Conservation (phyloP, 2,113 vertebrate species). For the Montifringilla adamsi region DNA sequence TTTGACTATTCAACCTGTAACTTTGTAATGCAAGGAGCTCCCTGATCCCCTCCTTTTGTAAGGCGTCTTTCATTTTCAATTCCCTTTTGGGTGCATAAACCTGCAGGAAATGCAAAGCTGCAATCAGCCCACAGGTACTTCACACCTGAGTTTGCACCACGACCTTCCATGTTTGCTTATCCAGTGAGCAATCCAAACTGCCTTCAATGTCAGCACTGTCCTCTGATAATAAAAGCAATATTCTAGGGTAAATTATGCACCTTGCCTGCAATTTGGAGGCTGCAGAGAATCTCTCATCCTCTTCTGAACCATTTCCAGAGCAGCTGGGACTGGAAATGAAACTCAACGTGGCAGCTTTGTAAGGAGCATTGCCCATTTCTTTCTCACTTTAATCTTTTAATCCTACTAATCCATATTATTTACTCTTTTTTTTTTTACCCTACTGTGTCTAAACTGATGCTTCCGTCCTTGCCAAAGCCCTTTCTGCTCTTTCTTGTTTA, state of each 20-base stretch:
- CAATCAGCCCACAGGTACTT: accelerated
- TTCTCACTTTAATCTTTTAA: conserved; percentile 21
- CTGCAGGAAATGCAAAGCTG: background rate
- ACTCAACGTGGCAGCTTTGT: background rate
- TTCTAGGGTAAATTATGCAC: background rate
- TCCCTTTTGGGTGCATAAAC: background rate
- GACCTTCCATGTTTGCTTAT: background rate
- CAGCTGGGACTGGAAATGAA: background rate
- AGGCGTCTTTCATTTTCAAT: background rate
- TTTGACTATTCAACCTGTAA: background rate
- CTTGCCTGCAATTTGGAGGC: background rate
- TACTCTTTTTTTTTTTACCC: background rate
- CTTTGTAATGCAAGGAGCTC: background rate
- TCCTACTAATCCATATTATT: conserved; percentile 15
- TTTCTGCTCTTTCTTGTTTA: background rate
- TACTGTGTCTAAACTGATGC: background rate
- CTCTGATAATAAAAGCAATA: background rate
- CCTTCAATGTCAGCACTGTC: background rate
- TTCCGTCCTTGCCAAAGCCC: background rate
- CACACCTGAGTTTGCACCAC: background rate
- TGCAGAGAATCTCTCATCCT: background rate
- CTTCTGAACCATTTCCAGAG: background rate
- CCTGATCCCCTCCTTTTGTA: background rate
- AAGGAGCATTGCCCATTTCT: background rate
- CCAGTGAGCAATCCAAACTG: background rate